Percentiles rank a stretch among this genome's conserved stretches.
Evolutionary conservation across 2,797 vertebrate species (phyloP).

Genomic region (Hoplostethus mediterraneus): DNA sequence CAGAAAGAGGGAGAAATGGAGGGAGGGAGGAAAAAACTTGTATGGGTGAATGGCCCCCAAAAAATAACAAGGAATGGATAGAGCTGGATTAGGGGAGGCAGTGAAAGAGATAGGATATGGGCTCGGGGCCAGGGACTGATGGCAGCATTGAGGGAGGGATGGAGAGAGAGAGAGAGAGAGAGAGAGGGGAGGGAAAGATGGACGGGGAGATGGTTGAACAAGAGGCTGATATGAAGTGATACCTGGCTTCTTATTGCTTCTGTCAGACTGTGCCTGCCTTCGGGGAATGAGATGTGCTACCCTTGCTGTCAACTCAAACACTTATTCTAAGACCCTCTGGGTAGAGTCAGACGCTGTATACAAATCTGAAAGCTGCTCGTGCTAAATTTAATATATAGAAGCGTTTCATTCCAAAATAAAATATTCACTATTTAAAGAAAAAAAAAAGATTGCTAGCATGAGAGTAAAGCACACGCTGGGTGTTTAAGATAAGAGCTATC

Average conservation of each 20-base stretch:
- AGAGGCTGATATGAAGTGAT: constrained; percentile 68
- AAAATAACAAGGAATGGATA: not conserved
- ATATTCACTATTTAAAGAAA: constrained; percentile 7
- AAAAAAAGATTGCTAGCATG: not conserved
- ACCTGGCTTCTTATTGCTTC: constrained; percentile 74
- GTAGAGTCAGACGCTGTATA: constrained; percentile 38
- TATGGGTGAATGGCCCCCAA: not conserved
- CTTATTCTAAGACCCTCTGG: constrained; percentile 60
- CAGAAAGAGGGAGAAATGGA: too few relatives aligned
- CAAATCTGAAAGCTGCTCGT: constrained; percentile 36
- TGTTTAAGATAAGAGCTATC: not conserved
- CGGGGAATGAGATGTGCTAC: constrained; percentile 47
- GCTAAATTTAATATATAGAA: not conserved
- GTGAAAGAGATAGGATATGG: constrained; percentile 14
- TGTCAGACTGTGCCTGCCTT: constrained; percentile 68
- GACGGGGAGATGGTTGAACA: constrained; percentile 36
- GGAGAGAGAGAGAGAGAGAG: too few relatives aligned
- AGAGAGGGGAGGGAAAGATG: constrained; percentile 10
- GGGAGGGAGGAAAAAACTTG: constrained; percentile 2
- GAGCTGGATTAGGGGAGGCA: not conserved
- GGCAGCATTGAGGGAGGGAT: constrained; percentile 15
- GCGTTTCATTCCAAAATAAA: constrained; percentile 14
- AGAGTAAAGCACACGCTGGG: constrained; percentile 3
- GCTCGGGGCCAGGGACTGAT: constrained; percentile 6
- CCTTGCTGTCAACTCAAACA: constrained; percentile 64